Evolutionary conservation across 2,888 invertebrate species (phyloP), one percentile per base, ranked within the genome.

Genomic region (Drosophila helvetica): DNA sequence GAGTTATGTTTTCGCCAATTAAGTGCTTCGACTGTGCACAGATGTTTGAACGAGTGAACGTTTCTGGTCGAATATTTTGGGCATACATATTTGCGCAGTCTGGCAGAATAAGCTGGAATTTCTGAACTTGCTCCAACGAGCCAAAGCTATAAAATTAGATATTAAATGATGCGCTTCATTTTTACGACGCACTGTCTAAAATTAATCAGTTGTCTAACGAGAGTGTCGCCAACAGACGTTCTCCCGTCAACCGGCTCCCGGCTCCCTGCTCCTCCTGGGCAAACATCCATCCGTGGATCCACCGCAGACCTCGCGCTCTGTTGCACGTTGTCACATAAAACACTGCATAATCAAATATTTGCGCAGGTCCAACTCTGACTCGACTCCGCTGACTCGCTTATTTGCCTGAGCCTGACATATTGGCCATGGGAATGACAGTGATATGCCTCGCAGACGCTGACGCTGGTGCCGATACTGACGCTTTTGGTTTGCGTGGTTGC

Each of bases 391-490:
- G 54, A 38, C 38, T 38, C 38, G 38, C 65, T 74, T 86, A 86
- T 88, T 86, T 89, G 83, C 78, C 85, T 84, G 90, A 70, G 75
- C 58, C 70, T 84, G 90, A 78, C 84, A 83, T 88, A 80, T 89
- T 89, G 87, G 77, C 38, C 38, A 38, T 38, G 38, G n/a, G n/a
- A 38, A 2, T 38, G 38, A 15, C 69, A 45, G 17, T 64, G 15
- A 19, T n/a, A 52, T n/a, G n/a, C n/a, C 66, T 53, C 46, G 18
- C 10, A 17, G 88, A 78, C 60, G 70, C 74, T 86, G 90, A 66
- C 75, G 79, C 57, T 85, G 90, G 68, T 79, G 85, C 62, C 84
- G 89, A 88, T 84, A 86, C 76, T 68, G 66, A 68, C 86, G 86
- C 72, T 66, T 17, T 57, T 57, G 64, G 74, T 55, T 75, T 59